These are phyloP conservation scores for Anoura caudifer DNA, from an alignment of 2,113 vertebrate species.

Conservation along the genomic window DNA sequence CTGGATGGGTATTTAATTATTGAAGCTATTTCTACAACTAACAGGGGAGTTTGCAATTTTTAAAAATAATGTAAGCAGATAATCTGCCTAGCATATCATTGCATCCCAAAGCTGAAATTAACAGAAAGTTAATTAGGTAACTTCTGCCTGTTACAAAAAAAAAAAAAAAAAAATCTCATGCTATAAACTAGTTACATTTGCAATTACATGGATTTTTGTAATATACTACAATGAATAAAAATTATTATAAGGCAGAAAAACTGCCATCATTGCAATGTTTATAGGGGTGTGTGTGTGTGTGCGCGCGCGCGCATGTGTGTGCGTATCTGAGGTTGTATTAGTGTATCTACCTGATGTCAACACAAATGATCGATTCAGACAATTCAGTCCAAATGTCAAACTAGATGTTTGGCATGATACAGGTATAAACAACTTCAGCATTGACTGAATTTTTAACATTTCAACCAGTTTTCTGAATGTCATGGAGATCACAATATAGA, in stretches of 20 bases:
- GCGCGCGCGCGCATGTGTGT: neutral
- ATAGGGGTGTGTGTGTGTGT: neutral
- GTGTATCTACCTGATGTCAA: conserved; percentile 23
- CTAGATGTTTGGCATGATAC: conserved; percentile 51
- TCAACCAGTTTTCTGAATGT: conserved; percentile 69
- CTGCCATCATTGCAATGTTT: neutral
- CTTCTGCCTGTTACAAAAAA: neutral
- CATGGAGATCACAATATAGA: conserved; percentile 62
- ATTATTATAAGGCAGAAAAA: neutral
- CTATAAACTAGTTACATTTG: neutral
- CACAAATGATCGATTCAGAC: conserved; percentile 60
- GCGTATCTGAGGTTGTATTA: neutral
- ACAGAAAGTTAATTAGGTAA: neutral
- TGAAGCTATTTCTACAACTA: neutral
- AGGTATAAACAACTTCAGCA: conserved; percentile 54
- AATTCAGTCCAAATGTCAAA: conserved; percentile 66
- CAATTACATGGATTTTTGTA: neutral
- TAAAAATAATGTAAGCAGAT: neutral
- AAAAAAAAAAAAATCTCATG: neutral
- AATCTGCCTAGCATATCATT: neutral
- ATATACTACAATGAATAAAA: neutral
- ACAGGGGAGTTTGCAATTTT: neutral
- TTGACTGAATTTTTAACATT: conserved; percentile 73
- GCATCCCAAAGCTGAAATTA: neutral
- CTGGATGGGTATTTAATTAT: neutral